phyloP scores from a whole-genome alignment of 53 echinoderm and acorn worm genomes.

The Temnopleurus reevesii region DNA sequence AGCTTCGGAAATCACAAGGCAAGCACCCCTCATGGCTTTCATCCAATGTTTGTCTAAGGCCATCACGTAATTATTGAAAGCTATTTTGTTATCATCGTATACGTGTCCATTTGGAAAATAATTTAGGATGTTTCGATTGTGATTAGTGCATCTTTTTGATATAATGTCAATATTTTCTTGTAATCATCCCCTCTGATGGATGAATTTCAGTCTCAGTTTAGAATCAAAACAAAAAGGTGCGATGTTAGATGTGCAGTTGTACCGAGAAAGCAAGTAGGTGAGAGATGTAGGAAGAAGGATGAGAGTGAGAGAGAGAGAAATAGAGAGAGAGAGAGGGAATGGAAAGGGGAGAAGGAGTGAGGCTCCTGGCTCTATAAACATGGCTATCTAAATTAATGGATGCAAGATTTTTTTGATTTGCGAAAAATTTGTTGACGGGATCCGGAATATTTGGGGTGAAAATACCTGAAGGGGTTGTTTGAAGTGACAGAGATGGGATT shows the following conservation, averaged over 20 bases:
- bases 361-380: constrained; percentile 40
- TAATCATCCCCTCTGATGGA: constrained; percentile 22
- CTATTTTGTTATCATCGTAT: neutral
- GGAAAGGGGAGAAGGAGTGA: neutral
- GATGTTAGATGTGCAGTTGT: neutral
- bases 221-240: constrained; percentile 28
- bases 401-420: constrained; percentile 47
- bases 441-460: constrained; percentile 57
- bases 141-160: neutral
- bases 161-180: constrained; percentile 35
- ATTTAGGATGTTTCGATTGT: neutral
- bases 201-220: constrained; percentile 22
- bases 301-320: neutral
- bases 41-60: neutral
- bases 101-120: neutral
- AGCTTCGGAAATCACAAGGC: neutral
- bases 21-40: neutral
- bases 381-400: constrained; percentile 62
- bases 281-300: neutral
- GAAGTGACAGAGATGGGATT: constrained; percentile 58
- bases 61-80: neutral
- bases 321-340: neutral
- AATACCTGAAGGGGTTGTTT: constrained; percentile 47
- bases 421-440: constrained; percentile 38
- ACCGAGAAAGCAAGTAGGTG: neutral